These are phyloP conservation scores for Smithornis capensis DNA, from an alignment of 2,113 vertebrate species.

Conservation along the genomic window DNA sequence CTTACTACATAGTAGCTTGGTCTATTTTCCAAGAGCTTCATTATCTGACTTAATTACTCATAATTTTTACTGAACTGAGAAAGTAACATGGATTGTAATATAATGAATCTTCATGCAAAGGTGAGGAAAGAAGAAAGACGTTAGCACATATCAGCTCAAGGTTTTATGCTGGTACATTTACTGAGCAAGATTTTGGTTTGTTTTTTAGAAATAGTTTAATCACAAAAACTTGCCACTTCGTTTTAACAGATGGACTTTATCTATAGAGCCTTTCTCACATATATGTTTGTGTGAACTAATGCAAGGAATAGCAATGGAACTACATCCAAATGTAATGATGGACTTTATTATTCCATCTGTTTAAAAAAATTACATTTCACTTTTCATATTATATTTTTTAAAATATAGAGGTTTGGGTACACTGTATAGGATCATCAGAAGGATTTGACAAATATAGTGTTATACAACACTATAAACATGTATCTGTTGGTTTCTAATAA, in stretches of 20 bases:
- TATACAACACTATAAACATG: not conserved
- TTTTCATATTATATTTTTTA: not conserved
- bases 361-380: not conserved
- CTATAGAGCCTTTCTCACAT: not conserved
- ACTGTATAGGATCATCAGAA: not conserved
- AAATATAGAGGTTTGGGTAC: not conserved
- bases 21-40: not conserved
- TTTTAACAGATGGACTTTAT: not conserved
- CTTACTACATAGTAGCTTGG: not conserved
- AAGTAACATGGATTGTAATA: not conserved
- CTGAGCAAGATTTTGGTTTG: not conserved
- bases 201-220: not conserved
- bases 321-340: not conserved
- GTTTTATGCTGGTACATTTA: not conserved
- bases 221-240: fast-evolving
- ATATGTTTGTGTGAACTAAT: not conserved
- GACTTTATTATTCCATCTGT: not conserved
- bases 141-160: not conserved
- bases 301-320: not conserved
- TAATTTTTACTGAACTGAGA: not conserved
- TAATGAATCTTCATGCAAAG: not conserved
- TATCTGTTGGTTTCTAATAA: not conserved
- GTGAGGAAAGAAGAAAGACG: not conserved
- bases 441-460: not conserved
- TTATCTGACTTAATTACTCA: not conserved